Percentiles rank a stretch among this genome's conserved stretches.
Conservation (phyloP, 2,797 vertebrate genomes). For the Phoebastria nigripes region DNA sequence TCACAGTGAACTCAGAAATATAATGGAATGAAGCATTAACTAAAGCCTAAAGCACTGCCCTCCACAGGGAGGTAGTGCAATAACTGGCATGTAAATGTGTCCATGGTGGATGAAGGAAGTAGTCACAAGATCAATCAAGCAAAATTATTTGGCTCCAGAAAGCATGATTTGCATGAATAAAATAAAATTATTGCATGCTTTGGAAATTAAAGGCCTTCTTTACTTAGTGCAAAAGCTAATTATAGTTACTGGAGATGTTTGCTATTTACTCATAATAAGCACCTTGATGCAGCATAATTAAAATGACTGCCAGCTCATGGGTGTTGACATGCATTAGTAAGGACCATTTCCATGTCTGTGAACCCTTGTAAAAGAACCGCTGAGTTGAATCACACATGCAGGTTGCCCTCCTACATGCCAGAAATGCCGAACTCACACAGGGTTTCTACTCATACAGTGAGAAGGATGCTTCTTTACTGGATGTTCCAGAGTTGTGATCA, state of each 20-base stretch:
- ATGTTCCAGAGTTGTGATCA: background rate
- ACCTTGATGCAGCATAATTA: background rate
- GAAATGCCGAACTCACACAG: background rate
- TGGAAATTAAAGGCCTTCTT: background rate
- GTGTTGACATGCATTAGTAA: background rate
- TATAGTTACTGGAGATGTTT: background rate
- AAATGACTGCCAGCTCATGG: background rate
- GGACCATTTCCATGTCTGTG: background rate
- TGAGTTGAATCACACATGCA: background rate
- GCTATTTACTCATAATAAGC: background rate
- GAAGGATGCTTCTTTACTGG: background rate
- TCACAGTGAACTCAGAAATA: conserved; percentile 61
- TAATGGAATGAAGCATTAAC: conserved; percentile 65
- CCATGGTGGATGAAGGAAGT: background rate
- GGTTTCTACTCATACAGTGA: background rate
- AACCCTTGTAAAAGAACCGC: background rate
- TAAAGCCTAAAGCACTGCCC: conserved; percentile 67
- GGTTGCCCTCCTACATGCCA: background rate
- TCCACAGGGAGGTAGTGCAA: conserved; percentile 38
- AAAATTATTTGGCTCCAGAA: background rate
- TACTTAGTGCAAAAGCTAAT: background rate
- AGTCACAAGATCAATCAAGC: background rate
- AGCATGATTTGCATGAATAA: background rate
- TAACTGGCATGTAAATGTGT: background rate
- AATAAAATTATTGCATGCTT: background rate